Evolutionary conservation across 2,888 invertebrate genomes (phyloP).

Genomic region (Callyntrura guangdongensis): DNA sequence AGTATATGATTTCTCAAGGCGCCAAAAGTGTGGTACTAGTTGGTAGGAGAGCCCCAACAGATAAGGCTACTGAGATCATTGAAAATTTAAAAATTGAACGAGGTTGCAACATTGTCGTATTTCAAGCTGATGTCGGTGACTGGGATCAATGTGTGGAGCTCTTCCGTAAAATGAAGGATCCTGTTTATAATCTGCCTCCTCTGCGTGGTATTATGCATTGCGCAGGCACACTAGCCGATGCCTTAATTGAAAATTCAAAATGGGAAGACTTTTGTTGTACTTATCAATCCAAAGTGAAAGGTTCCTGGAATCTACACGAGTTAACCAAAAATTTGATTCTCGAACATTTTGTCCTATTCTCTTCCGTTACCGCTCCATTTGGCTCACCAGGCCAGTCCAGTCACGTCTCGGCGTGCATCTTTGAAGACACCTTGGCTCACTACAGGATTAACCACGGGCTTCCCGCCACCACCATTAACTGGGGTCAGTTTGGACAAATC

Average conservation of each 20-base stretch:
- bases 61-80: background rate
- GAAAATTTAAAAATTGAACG: background rate
- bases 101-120: conserved; percentile 23
- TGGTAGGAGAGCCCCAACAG: conserved; percentile 30
- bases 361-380: conserved; percentile 60
- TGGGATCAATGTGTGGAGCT: background rate
- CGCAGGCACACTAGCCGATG: conserved; percentile 55
- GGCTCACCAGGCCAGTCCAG: conserved; percentile 67
- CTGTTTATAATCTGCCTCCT: conserved; percentile 10
- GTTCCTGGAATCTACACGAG: conserved; percentile 57
- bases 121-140: conserved; percentile 56
- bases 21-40: conserved; percentile 52
- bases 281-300: conserved; percentile 51
- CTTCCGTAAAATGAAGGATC: conserved; percentile 22
- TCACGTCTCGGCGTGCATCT: conserved; percentile 61
- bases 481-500: conserved; percentile 75
- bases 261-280: conserved; percentile 51
- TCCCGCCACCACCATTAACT: conserved; percentile 71
- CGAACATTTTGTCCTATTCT: conserved; percentile 77
- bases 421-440: conserved; percentile 67
- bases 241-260: conserved; percentile 24
- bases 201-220: conserved; percentile 67
- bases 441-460: conserved; percentile 63
- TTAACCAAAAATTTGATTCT: conserved; percentile 55
- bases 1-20: conserved; percentile 47